These are phyloP conservation scores for Selenia dentaria DNA, from an alignment of 2,888 invertebrate genomes.

Conservation along the genomic window DNA sequence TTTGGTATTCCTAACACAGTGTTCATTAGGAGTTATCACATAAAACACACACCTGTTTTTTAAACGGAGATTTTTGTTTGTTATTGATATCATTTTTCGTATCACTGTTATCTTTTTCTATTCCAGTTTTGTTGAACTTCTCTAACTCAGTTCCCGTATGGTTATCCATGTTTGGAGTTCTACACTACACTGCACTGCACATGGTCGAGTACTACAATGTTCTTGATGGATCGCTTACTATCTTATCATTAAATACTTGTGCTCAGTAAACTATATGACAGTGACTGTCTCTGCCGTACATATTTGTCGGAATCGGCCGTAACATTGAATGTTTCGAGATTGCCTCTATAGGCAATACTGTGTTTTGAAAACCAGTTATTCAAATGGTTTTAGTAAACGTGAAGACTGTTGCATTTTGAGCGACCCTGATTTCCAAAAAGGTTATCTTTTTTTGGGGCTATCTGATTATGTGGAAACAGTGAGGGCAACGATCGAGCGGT, in stretches of 20 bases:
- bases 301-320: constrained; percentile 15
- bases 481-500: constrained; percentile 6
- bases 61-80: constrained; percentile 49
- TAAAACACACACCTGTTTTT: constrained; percentile 66
- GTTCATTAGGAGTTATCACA: too few species aligned
- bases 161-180: constrained; percentile 57
- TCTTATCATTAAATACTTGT: constrained; percentile 53
- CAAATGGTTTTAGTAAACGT: constrained; percentile 9
- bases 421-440: constrained; percentile 24
- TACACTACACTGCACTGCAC: constrained; percentile 48
- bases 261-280: constrained; percentile 18
- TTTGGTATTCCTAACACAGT: too few species aligned
- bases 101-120: constrained; percentile 49
- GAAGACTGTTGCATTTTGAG: constrained; percentile 4
- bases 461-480: neutral
- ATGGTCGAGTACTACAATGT: constrained; percentile 34
- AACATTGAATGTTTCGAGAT: constrained; percentile 13
- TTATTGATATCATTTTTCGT: constrained; percentile 39
- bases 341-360: neutral
- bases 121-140: constrained; percentile 58
- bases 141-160: constrained; percentile 58
- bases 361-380: constrained; percentile 28
- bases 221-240: constrained; percentile 43
- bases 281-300: constrained; percentile 9
- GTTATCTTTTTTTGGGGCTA: constrained; percentile 1